Conservation (phyloP, 2,888 invertebrate species). For the Sylvicola fuscatus region DNA sequence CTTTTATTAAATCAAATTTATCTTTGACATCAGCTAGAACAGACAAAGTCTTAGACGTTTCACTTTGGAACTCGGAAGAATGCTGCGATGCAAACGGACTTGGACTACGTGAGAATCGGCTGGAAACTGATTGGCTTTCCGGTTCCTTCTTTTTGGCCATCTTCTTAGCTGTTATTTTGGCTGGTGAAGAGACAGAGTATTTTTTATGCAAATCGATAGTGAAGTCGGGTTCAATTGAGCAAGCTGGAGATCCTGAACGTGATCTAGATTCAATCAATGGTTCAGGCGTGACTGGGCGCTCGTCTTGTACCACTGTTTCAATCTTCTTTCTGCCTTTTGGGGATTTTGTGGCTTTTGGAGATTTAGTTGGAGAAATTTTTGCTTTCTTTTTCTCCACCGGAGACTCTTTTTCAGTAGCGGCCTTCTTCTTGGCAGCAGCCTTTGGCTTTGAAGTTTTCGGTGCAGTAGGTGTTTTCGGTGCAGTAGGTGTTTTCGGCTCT, state of each 20-base stretch:
- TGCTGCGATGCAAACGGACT: slow-evolving; percentile 8
- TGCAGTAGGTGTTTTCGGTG: too few species aligned
- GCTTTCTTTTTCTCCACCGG: too few species aligned
- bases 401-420: too few species aligned
- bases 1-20: slow-evolving; percentile 39
- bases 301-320: slow-evolving; percentile 8
- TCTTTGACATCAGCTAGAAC: slow-evolving; percentile 25
- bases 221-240: slow-evolving; percentile 14
- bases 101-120: slow-evolving; percentile 12
- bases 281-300: slow-evolving; percentile 7
- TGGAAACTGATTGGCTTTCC: slow-evolving; percentile 17
- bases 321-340: slow-evolving; percentile 11
- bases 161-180: too few species aligned
- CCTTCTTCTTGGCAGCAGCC: too few species aligned
- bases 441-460: too few species aligned
- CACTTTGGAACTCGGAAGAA: slow-evolving; percentile 5
- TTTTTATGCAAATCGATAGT: slow-evolving; percentile 25
- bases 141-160: slow-evolving; percentile 9
- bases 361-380: too few species aligned
- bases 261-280: slow-evolving; percentile 5
- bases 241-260: slow-evolving; percentile 7
- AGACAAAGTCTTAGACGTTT: neutral
- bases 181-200: slow-evolving; percentile 14
- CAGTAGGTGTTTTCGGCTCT: too few species aligned
- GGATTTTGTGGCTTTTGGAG: slow-evolving; percentile 14